A percentile compares a stretch with the other conserved stretches of the same genome.
These are phyloP conservation scores for Aporophyla lueneburgensis DNA, from an alignment of 2,888 invertebrate species.

Conservation along the genomic window DNA sequence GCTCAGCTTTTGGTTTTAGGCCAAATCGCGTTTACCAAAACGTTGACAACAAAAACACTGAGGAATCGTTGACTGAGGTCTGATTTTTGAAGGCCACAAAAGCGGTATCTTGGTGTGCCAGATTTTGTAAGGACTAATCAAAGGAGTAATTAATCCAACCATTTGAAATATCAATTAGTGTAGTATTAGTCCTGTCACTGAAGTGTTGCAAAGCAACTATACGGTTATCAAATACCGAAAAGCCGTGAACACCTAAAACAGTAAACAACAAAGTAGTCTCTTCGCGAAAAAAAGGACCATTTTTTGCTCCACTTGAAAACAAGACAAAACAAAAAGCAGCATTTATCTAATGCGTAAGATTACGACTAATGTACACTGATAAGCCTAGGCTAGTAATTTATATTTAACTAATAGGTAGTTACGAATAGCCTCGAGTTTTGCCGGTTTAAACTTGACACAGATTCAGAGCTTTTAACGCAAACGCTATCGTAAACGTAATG, in stretches of 20 bases:
- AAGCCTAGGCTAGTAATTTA: constrained; percentile 39
- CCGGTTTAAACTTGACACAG: constrained; percentile 61
- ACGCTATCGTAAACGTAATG: constrained; percentile 42
- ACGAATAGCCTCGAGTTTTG: constrained; percentile 45
- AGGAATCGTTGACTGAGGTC: neutral
- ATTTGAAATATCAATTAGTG: neutral
- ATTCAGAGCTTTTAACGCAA: constrained; percentile 57
- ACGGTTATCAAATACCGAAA: neutral
- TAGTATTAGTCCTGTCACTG: neutral
- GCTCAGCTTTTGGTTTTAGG: constrained; percentile 41
- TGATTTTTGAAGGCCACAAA: neutral
- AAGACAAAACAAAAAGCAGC: neutral
- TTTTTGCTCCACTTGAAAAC: constrained; percentile 14
- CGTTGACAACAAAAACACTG: constrained; percentile 19
- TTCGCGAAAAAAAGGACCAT: neutral
- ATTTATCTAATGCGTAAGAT: constrained; percentile 45
- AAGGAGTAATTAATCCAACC: neutral
- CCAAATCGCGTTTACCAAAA: constrained; percentile 27
- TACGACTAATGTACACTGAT: constrained; percentile 45
- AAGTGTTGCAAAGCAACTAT: neutral
- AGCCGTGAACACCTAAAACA: neutral
- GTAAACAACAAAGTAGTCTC: neutral
- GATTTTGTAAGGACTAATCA: neutral
- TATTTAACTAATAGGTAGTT: constrained; percentile 41
- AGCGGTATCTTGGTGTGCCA: no score